phyloP scores from a whole-genome alignment of 1,140 invertebrate species.

The Caerostris darwini region DNA sequence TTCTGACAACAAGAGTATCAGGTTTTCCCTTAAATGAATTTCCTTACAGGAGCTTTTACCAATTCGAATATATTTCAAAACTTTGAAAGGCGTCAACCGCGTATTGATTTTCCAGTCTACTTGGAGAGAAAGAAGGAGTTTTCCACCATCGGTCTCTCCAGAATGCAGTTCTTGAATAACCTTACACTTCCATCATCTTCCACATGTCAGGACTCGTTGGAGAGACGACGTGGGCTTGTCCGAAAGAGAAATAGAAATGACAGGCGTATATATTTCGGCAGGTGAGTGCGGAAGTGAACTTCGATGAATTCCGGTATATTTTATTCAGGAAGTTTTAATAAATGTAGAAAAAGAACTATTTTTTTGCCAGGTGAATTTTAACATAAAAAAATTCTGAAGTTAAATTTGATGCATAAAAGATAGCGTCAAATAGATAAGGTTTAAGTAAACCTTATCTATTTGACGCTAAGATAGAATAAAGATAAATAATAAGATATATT shows the following conservation, averaged over 20 bases:
- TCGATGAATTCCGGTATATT: background rate
- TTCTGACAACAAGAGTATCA: background rate
- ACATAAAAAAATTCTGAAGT: too few species aligned
- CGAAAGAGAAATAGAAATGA: background rate
- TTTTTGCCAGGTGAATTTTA: too few species aligned
- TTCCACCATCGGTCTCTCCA: background rate
- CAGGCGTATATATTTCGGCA: background rate
- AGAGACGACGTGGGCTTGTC: background rate
- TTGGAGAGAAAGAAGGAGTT: background rate
- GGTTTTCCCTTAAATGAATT: background rate
- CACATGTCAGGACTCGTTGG: background rate
- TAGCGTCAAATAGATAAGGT: too few species aligned
- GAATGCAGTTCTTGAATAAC: background rate
- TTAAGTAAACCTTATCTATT: too few species aligned
- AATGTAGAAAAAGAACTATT: too few species aligned
- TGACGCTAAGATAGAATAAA: too few species aligned
- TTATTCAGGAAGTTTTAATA: too few species aligned
- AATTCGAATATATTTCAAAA: conserved; percentile 8
- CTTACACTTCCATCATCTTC: background rate
- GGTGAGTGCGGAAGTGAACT: background rate
- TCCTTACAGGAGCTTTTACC: background rate
- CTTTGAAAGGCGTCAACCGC: background rate
- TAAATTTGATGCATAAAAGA: too few species aligned
- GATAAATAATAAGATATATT: too few species aligned
- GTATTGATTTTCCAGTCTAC: background rate